A percentile compares a stretch with the other conserved stretches of the same genome.
Conservation (phyloP, 2,888 invertebrate genomes). For the Sinhomidia bicolor region DNA sequence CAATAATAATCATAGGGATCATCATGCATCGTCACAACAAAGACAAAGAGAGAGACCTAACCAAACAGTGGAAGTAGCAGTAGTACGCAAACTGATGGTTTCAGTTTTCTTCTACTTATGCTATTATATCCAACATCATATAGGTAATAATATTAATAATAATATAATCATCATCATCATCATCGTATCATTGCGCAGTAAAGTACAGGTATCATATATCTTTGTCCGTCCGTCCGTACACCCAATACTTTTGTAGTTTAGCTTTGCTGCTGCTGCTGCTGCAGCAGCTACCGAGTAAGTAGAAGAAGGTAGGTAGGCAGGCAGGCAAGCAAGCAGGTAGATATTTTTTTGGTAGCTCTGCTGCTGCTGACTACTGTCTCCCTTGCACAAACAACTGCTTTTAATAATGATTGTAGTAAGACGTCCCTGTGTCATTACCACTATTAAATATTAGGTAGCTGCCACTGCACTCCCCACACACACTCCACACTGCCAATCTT, state of each 20-base stretch:
- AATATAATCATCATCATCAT: constrained; percentile 24
- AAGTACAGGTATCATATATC: constrained; percentile 48
- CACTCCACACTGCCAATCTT: neutral
- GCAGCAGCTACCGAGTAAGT: no score
- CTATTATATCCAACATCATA: constrained; percentile 36
- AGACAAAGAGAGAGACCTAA: constrained; percentile 16
- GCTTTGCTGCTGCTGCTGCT: no score
- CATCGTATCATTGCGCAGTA: constrained; percentile 13
- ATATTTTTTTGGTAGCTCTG: neutral
- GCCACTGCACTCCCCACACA: constrained; percentile 46
- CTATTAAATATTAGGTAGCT: constrained; percentile 48
- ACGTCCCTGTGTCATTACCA: constrained; percentile 49
- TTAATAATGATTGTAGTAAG: constrained; percentile 47
- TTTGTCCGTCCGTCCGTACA: no score
- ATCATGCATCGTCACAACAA: constrained; percentile 38
- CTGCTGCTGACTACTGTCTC: neutral
- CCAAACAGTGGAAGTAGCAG: neutral
- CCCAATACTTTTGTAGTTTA: no score
- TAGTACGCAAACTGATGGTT: neutral
- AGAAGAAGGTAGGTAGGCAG: no score
- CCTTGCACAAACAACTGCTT: constrained; percentile 32
- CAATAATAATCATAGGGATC: constrained; percentile 22
- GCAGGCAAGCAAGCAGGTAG: neutral
- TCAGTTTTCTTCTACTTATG: neutral
- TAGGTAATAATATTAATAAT: no score